Evolutionary conservation across 1,140 invertebrate species (phyloP).

Genomic region (Zaprionus tsacasi): DNA sequence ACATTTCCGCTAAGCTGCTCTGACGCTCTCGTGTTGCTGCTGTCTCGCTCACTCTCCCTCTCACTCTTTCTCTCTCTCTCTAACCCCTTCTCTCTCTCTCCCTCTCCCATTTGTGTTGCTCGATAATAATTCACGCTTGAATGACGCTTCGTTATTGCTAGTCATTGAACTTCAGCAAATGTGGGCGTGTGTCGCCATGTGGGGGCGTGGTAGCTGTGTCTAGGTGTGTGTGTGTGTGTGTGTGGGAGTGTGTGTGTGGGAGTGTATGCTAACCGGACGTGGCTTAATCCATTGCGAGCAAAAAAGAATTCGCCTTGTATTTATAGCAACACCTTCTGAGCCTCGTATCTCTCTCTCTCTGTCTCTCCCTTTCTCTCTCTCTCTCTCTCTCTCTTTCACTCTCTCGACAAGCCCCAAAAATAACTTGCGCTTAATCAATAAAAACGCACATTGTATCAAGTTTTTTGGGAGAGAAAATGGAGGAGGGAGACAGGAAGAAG

Average conservation of each 20-base stretch:
- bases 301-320: constrained; percentile 34
- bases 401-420: constrained; percentile 41
- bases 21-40: background rate
- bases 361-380: no score
- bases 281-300: constrained; percentile 32
- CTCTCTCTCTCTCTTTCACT: background rate
- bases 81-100: background rate
- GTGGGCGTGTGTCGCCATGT: constrained; percentile 41
- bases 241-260: constrained; percentile 6
- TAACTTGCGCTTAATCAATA: constrained; percentile 69
- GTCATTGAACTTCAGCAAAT: constrained; percentile 77
- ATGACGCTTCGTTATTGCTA: constrained; percentile 66
- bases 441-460: constrained; percentile 23
- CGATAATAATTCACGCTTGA: constrained; percentile 72
- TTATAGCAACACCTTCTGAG: constrained; percentile 45
- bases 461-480: background rate
- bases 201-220: constrained; percentile 23
- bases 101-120: constrained; percentile 30
- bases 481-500: background rate
- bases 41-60: background rate
- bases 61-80: constrained; percentile 1
- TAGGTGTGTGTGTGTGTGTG: constrained; percentile 15
- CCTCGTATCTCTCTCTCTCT: background rate
- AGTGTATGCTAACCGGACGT: constrained; percentile 10
- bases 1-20: constrained; percentile 57